Evolutionary conservation across 2,888 invertebrate genomes (phyloP), one percentile per base, ranked within the genome.

Genomic region (Timema cristinae): DNA sequence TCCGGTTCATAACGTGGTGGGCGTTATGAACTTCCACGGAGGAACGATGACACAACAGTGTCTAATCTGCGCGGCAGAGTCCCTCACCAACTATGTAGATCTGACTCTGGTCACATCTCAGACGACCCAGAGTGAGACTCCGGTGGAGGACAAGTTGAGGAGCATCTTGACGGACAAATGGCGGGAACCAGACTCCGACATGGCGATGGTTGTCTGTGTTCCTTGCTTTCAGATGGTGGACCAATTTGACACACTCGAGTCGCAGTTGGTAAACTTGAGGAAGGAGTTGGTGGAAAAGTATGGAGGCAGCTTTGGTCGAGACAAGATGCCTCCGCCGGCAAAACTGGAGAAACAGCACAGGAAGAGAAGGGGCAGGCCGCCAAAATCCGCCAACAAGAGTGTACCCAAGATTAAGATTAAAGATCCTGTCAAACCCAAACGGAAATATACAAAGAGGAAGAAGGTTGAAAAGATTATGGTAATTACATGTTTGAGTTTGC

Each of bases 11-110:
- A 48, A 63, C 68, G 67, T 71, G 67, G 67, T 67, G 67, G 71
- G 67, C 61, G 71, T 67, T 16, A 67, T 71, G 56, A 71, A 71
- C 59, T 71, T 71, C 71, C 71, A 71, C 61, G 54, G 67, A 59
- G 49, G 67, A 50, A 68, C 61, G 67, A 50, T 71, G 59, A 71
- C 61, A 49, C 71, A 71, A 49, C 68, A 68, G n/a, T 75, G 75
- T 73, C 59, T 75, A 10, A 71, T 75, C 7, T 75, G 75, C 63
- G 73, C 73, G 49, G 69, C 73, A 51, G 66, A 75, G 16, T 74
- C 72, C 6, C 69, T 71, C 49, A 66, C 74, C 2, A 73, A 73
- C 61, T 74, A 73, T 69, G 67, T 74, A 50, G 75, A 75, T 63
- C 32, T 75, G 59, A 70, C 73, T 32, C 66, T 73, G n/a, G 68